Evolutionary conservation across 2,113 vertebrate genomes (phyloP), one percentile per base, ranked within the genome.

Genomic region (Calidris pugnax): DNA sequence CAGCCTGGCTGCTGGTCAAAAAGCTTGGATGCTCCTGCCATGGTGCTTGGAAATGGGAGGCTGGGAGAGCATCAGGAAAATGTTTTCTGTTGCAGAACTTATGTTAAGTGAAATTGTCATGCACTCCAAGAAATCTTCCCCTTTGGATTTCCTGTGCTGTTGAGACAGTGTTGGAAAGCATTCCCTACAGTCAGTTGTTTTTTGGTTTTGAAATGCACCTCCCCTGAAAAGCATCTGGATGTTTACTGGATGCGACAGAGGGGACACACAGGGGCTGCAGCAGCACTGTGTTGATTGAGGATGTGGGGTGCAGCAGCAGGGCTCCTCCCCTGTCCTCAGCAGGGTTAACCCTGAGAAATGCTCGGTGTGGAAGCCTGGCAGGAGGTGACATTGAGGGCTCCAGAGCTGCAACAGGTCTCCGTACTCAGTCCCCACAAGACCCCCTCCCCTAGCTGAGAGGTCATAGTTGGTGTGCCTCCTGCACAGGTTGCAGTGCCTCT

Each of bases 391-490:
- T 56, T 37, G 27, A 41, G 9, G 51, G 28, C 11, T 7, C 13
- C 51, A 23, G 33, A 78, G 33, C 37, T 71, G 24, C 30, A 64
- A 55, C 14, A 6, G 32, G 7, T 7, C 24, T 78, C 15, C 67
- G 17, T 39, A 12, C 21, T 78, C 2, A 2, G 5, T 47, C 23
- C 41, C 15, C 37, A 12, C 32, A 71, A 26, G 21, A 2, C 10
- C 5, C 13, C 6, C 59, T 72, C 14, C 66, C 4, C 12, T 30
- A 53, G 17, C 9, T 35, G 24, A 41, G 21, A 15, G 21, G 10
- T 53, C 1, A 0, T 17, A 64, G 35, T 6, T 1, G 3, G 13
- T 76, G 68, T n/a, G 13, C 15, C 1, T 0, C 32, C 37, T 53
- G 57, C 0, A 2, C 17, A 35, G 10, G 21, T 17, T 51, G 23